Evolutionary conservation across 2,797 vertebrate genomes (phyloP).

Genomic region (Gymnoscopelus braueri): DNA sequence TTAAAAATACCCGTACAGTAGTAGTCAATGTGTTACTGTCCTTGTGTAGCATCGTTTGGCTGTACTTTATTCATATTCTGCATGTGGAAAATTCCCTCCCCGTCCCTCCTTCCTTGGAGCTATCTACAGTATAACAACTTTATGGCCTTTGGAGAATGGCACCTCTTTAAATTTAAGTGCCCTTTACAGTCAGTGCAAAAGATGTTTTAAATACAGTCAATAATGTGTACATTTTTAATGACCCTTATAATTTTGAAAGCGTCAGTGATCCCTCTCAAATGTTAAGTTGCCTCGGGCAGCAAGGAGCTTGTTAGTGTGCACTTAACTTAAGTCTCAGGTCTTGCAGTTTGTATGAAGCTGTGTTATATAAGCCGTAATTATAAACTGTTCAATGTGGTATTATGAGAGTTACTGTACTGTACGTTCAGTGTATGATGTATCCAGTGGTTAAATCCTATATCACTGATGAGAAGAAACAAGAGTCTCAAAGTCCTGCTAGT

Average conservation of each 20-base stretch:
- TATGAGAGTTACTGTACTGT: slow-evolving; percentile 12
- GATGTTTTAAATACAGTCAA: slow-evolving; percentile 83
- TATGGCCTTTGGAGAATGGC: slow-evolving; percentile 78
- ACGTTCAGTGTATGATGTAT: slow-evolving; percentile 46
- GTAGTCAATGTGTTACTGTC: slow-evolving; percentile 35
- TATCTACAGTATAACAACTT: slow-evolving; percentile 74
- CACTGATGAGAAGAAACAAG: slow-evolving; percentile 4
- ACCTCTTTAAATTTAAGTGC: slow-evolving; percentile 82
- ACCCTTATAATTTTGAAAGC: slow-evolving; percentile 79
- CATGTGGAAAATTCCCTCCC: slow-evolving; percentile 56
- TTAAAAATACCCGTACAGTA: slow-evolving; percentile 44
- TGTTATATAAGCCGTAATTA: neutral
- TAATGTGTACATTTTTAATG: slow-evolving; percentile 82
- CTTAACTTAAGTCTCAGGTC: slow-evolving; percentile 60
- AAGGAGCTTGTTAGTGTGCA: slow-evolving; percentile 70
- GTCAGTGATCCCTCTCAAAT: slow-evolving; percentile 72
- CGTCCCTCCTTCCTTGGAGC: slow-evolving; percentile 67
- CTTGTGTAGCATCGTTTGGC: slow-evolving; percentile 49
- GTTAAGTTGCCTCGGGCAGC: slow-evolving; percentile 72
- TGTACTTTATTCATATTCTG: slow-evolving; percentile 71
- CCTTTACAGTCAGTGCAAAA: slow-evolving; percentile 81
- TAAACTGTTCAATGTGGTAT: slow-evolving; percentile 58
- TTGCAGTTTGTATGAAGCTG: slow-evolving; percentile 42
- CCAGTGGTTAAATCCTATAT: slow-evolving; percentile 54
- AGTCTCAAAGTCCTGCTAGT: too few relatives aligned